Evolutionary conservation across 2,113 vertebrate genomes (phyloP).

Genomic region (Erinaceus europaeus): DNA sequence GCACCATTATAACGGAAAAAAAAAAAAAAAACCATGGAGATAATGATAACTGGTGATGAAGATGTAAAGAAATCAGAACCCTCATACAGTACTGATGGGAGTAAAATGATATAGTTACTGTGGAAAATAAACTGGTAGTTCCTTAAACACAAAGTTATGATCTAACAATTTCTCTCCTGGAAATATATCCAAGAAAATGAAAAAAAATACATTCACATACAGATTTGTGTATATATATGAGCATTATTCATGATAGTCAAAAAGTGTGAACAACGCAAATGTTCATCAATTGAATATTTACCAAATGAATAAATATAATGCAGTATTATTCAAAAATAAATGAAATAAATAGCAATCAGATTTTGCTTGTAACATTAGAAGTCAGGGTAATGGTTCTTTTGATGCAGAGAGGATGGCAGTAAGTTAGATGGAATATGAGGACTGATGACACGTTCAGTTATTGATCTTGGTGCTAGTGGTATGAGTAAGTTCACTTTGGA

Average conservation of each 20-base stretch:
- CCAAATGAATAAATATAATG: neutral
- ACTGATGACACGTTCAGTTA: neutral
- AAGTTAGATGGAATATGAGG: neutral
- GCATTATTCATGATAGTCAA: neutral
- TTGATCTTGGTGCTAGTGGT: neutral
- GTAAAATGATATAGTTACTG: neutral
- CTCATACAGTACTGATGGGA: neutral
- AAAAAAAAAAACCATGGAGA: too few species aligned
- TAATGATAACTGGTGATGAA: neutral
- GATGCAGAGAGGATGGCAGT: neutral
- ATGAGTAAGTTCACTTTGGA: neutral
- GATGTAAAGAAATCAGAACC: neutral
- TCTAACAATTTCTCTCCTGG: neutral
- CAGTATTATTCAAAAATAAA: neutral
- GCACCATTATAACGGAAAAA: neutral
- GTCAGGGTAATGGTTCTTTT: neutral
- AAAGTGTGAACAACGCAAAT: neutral
- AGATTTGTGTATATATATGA: neutral
- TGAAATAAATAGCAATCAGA: neutral
- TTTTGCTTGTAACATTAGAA: neutral
- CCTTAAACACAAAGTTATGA: neutral
- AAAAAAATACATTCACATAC: neutral
- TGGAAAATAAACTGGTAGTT: neutral
- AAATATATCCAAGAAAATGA: neutral
- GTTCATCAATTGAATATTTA: neutral